These are phyloP conservation scores for Yponomeuta cagnagella DNA, from an alignment of 2,888 invertebrate species.

Conservation along the genomic window DNA sequence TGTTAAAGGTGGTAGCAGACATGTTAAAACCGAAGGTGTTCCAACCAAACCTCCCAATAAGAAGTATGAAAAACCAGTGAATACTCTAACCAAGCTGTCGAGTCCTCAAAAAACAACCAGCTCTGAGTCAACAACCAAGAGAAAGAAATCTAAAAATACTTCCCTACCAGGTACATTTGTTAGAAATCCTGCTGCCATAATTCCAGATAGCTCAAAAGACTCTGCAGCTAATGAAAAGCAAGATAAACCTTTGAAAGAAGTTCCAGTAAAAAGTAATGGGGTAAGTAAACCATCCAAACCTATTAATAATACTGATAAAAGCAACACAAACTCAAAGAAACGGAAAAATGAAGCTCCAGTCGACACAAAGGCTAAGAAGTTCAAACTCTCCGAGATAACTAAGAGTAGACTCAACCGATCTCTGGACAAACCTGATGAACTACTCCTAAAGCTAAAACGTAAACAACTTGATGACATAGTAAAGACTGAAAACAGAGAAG, in stretches of 20 bases:
- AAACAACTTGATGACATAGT: slow-evolving; percentile 43
- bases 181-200: neutral
- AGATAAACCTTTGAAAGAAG: neutral
- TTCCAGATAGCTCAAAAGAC: neutral
- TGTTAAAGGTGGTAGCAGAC: neutral
- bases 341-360: neutral
- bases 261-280: neutral
- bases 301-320: neutral
- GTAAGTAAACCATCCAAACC: neutral
- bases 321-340: neutral
- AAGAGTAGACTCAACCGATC: neutral
- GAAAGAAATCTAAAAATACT: neutral
- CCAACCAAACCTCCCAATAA: neutral
- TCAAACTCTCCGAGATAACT: neutral
- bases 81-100: neutral
- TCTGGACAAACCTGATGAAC: slow-evolving; percentile 41
- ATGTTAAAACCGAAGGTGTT: neutral
- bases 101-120: neutral
- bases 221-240: neutral
- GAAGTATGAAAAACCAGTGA: neutral
- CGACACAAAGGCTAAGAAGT: neutral
- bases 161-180: neutral
- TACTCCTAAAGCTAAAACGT: slow-evolving; percentile 46
- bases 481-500: slow-evolving; percentile 38
- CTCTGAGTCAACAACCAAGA: neutral